Base-by-base conservation (phyloP, 2,113 vertebrate species). In the Lycocorax pyrrhopterus region DNA sequence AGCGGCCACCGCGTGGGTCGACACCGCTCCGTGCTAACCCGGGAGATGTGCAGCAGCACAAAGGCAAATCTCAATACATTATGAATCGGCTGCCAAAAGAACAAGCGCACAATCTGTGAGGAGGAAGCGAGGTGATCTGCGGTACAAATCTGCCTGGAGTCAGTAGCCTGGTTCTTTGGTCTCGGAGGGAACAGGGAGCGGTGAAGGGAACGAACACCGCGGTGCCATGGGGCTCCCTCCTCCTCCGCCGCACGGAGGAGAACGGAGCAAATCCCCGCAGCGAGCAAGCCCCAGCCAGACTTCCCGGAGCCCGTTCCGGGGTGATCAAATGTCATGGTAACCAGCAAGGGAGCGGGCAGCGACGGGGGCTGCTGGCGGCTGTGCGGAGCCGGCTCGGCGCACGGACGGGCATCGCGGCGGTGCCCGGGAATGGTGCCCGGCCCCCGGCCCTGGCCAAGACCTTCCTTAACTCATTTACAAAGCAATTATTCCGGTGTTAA, bases 301-400 rank as follows among this genome's bases (percentile, higher is more conserved):
- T 10, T n/a, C 25, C 60, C 18, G 30, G 46, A 94, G 91, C 69
- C 46, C 55, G 64, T 22, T 89, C 51, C 92, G 4, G 93, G 83
- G 12, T 10, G 89, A 91, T 84, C n/a, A 39, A 91, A 53, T 94
- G 95, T 56, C 96, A 97, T 94, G 94, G 94, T 51, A 97, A 97
- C 91, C 87, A 46, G 85, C n/a, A 6, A 4, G 56, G 51, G 27
- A 84, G 58, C 47, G 53, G 77, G 59, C 63, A 77, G 78, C 4
- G 2, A 33, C 46, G 4, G 68, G 72, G 90, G 79, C 62, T 44
- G 83, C 55, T 19, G 30, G 9, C 43, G 4, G 53, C 72, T 5
- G 7, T 2, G 81, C 10, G 3, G 64, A 49, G 63, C 80, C 21
- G 26, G 46, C 78, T 43, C 21, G 56, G 77, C 1, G 1, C 32